A percentile compares a stretch with the other conserved stretches of the same genome.
Conservation (phyloP, 2,888 invertebrate genomes). For the Nephrotoma flavescens region DNA sequence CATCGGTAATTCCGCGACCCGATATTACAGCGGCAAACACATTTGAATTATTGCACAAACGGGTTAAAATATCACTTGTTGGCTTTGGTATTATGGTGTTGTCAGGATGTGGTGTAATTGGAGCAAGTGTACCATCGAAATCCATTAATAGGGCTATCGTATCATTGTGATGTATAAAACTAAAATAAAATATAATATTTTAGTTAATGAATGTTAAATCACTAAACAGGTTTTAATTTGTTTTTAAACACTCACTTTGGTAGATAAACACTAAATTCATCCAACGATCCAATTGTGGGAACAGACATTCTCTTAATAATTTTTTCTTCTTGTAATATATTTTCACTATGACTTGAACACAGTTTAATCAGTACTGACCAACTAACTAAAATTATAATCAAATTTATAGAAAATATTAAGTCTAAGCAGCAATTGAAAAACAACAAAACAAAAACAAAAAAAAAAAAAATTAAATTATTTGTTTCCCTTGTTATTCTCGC, state of each 20-base stretch:
- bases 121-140: conserved; percentile 61
- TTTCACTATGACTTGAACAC: not conserved
- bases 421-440: not conserved
- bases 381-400: not conserved
- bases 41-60: conserved; percentile 48
- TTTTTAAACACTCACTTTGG: conserved; percentile 22
- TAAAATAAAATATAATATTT: conserved; percentile 11
- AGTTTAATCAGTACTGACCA: conserved; percentile 1
- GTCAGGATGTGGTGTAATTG: conserved; percentile 55
- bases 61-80: conserved; percentile 46
- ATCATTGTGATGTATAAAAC: conserved; percentile 38
- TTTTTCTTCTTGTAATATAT: conserved; percentile 8
- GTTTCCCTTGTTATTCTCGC: not conserved
- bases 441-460: not conserved
- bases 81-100: conserved; percentile 50
- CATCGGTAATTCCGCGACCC: conserved; percentile 53
- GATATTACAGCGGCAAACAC: conserved; percentile 57
- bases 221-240: not conserved
- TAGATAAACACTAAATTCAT: conserved; percentile 23
- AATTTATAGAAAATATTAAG: conserved; percentile 2
- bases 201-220: not conserved
- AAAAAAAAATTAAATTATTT: not conserved
- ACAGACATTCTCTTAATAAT: conserved; percentile 23
- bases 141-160: conserved; percentile 54
- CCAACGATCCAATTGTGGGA: conserved; percentile 20